phyloP scores from a whole-genome alignment of 2,797 vertebrate genomes.

The Phylloscopus collybita region DNA sequence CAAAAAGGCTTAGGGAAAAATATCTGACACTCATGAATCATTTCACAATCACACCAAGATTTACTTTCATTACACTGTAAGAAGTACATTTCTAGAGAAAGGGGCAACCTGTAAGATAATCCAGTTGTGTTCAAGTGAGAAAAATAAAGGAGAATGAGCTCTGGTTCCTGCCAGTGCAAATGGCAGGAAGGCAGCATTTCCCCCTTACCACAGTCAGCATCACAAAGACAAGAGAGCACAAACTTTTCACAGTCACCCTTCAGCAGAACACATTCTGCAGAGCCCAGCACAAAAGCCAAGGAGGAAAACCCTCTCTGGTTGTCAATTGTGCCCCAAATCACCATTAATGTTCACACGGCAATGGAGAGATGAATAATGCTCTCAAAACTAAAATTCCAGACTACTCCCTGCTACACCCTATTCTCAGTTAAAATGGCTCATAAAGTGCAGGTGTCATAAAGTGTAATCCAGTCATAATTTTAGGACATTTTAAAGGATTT shows the following conservation, averaged over 20 bases:
- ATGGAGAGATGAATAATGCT: background rate
- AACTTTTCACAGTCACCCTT: fast-evolving
- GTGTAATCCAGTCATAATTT: background rate
- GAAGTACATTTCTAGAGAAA: background rate
- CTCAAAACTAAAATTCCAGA: background rate
- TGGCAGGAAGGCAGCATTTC: background rate
- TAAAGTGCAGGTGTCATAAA: background rate
- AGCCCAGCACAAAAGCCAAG: background rate
- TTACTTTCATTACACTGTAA: fast-evolving
- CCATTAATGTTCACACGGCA: background rate
- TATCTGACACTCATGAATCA: background rate
- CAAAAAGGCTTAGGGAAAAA: background rate
- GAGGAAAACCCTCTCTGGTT: background rate
- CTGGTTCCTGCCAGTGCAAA: background rate
- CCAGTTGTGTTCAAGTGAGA: no score
- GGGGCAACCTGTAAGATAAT: background rate
- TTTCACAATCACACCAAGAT: background rate
- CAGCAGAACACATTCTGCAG: background rate
- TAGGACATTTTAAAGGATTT: background rate
- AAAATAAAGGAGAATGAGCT: no score
- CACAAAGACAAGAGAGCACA: fast-evolving
- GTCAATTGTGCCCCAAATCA: background rate
- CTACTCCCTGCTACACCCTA: background rate
- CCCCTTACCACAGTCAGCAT: background rate
- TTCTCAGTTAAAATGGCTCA: background rate